phyloP scores from a whole-genome alignment of 2,888 invertebrate species.

The Willowsia nigromaculata region DNA sequence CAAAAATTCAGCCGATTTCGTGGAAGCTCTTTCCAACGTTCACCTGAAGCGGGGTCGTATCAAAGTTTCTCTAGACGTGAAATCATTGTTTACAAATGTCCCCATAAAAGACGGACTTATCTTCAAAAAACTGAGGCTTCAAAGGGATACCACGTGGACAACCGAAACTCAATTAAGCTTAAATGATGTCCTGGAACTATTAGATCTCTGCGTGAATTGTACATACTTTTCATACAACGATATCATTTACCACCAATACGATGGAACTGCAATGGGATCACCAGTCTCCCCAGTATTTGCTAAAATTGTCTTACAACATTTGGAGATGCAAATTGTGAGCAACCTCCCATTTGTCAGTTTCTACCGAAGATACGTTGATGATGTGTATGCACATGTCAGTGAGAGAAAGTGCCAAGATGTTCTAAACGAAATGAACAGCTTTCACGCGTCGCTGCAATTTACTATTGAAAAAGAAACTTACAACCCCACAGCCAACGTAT shows the following conservation, averaged over 20 bases:
- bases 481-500: not conserved
- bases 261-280: conserved; percentile 57
- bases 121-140: not conserved
- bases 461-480: conserved; percentile 33
- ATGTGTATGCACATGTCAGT: not conserved
- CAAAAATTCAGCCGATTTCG: not conserved
- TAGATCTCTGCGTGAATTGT: not conserved
- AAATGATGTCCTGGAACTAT: not conserved
- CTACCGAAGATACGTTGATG: conserved; percentile 13
- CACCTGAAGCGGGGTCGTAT: not conserved
- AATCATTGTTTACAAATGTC: conserved; percentile 19
- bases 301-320: conserved; percentile 42
- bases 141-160: not conserved
- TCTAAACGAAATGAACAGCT: conserved; percentile 3
- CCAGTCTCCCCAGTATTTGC: conserved; percentile 55
- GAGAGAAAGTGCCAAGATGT: not conserved
- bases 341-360: not conserved
- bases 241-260: conserved; percentile 22
- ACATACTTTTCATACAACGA: conserved; percentile 28
- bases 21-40: not conserved
- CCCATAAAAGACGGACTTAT: not conserved
- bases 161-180: not conserved
- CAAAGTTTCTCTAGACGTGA: conserved; percentile 25
- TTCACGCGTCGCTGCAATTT: conserved; percentile 36
- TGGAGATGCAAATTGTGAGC: conserved; percentile 33